Conservation (phyloP, 2,888 invertebrate genomes). For the Acleris emargana region DNA sequence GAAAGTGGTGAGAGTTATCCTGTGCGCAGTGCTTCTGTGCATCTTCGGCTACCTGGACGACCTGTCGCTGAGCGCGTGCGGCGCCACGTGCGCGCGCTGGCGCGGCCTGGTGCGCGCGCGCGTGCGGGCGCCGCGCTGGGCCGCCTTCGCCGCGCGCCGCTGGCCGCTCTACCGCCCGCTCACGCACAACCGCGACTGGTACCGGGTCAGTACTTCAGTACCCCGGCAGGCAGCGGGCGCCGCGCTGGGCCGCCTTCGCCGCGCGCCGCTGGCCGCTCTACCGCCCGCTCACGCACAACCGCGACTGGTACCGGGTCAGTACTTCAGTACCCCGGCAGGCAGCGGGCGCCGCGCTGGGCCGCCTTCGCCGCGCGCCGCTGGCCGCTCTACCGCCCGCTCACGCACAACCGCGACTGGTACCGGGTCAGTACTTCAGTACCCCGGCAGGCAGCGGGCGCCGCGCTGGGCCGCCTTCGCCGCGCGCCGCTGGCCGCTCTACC, state of each 20-base stretch:
- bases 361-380: constrained; percentile 90
- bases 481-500: constrained; percentile 93
- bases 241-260: constrained; percentile 90
- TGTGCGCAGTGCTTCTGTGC: constrained; percentile 88
- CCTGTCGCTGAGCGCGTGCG: constrained; percentile 94
- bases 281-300: constrained; percentile 87
- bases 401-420: constrained; percentile 90
- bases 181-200: constrained; percentile 89
- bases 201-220: constrained; percentile 85
- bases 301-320: constrained; percentile 90
- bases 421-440: constrained; percentile 81
- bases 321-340: too few relatives aligned
- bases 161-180: constrained; percentile 95
- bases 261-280: constrained; percentile 94
- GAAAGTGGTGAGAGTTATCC: background rate
- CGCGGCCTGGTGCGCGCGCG: constrained; percentile 90
- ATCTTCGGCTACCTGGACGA: constrained; percentile 96
- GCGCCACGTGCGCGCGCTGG: constrained; percentile 94
- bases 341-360: constrained; percentile 85
- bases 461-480: constrained; percentile 89
- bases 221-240: too few relatives aligned
- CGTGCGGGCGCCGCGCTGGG: constrained; percentile 91
- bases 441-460: too few relatives aligned
- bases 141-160: constrained; percentile 87
- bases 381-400: constrained; percentile 93